Percentiles rank a stretch among this genome's conserved stretches.
Evolutionary conservation across 2,797 vertebrate genomes (phyloP).

Genomic region (Lemur catta): DNA sequence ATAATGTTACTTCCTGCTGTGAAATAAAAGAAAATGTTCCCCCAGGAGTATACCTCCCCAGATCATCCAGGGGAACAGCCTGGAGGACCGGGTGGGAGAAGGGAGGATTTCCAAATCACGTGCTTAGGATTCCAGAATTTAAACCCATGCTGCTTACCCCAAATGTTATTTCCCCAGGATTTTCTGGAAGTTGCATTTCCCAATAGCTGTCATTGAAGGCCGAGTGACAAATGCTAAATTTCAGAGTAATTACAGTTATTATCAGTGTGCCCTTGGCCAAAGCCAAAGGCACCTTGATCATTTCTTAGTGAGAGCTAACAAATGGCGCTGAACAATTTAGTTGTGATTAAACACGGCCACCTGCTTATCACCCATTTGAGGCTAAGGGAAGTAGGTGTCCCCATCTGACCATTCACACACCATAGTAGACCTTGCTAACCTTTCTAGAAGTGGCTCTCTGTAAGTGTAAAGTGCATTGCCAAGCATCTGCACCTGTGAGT

Average conservation of each 20-base stretch:
- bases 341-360: not conserved
- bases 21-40: not conserved
- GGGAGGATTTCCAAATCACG: not conserved
- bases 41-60: not conserved
- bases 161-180: not conserved
- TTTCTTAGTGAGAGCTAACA: not conserved
- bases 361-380: not conserved
- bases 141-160: not conserved
- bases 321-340: not conserved
- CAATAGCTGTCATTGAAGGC: not conserved
- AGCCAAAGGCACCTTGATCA: slow-evolving; percentile 14
- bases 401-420: not conserved
- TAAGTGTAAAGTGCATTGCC: not conserved
- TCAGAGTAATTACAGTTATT: not conserved
- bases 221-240: not conserved
- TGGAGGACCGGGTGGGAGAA: too few relatives aligned
- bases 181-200: not conserved
- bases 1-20: not conserved
- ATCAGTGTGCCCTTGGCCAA: not conserved
- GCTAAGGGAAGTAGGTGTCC: not conserved
- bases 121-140: not conserved
- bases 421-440: too few relatives aligned
- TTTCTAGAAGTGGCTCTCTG: not conserved
- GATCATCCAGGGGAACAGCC: too few relatives aligned
- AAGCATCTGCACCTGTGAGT: not conserved